A percentile compares a stretch with the other conserved stretches of the same genome.
These are phyloP conservation scores for Eupsittula cactorum DNA, from an alignment of 2,113 vertebrate species.

Conservation along the genomic window DNA sequence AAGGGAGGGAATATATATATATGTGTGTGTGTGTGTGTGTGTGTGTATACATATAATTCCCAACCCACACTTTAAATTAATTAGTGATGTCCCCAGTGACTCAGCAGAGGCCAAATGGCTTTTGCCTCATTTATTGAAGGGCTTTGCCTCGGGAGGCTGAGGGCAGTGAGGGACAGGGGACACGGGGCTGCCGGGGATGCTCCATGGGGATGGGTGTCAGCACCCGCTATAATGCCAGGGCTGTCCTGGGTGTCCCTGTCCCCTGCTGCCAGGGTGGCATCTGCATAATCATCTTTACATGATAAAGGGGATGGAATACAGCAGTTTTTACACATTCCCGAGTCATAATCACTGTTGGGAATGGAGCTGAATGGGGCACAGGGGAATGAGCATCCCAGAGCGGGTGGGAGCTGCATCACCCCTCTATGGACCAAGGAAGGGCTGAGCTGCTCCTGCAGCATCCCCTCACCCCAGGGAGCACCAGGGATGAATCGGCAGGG, in stretches of 20 bases:
- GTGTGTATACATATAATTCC: neutral
- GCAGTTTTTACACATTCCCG: neutral
- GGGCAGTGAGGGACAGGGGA: neutral
- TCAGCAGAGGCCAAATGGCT: conserved; percentile 46
- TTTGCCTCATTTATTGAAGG: conserved; percentile 37
- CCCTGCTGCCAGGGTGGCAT: neutral
- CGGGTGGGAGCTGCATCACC: neutral
- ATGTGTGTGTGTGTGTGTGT: fast-evolving
- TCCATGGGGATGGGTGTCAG: neutral
- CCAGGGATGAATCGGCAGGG: neutral
- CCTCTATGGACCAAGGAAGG: neutral
- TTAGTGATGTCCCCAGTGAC: conserved; percentile 35
- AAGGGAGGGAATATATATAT: neutral
- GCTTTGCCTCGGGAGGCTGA: neutral
- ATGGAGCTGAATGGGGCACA: neutral
- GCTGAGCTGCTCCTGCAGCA: neutral
- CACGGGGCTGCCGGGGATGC: neutral
- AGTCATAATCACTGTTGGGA: neutral
- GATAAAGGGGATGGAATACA: neutral
- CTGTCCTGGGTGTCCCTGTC: neutral
- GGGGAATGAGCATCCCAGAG: neutral
- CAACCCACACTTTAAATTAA: neutral
- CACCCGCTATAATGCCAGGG: fast-evolving
- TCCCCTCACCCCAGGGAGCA: neutral
- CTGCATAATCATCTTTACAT: neutral